Evolutionary conservation across 2,888 invertebrate genomes (phyloP), one percentile per base, ranked within the genome.

Genomic region (Sycophila texana): DNA sequence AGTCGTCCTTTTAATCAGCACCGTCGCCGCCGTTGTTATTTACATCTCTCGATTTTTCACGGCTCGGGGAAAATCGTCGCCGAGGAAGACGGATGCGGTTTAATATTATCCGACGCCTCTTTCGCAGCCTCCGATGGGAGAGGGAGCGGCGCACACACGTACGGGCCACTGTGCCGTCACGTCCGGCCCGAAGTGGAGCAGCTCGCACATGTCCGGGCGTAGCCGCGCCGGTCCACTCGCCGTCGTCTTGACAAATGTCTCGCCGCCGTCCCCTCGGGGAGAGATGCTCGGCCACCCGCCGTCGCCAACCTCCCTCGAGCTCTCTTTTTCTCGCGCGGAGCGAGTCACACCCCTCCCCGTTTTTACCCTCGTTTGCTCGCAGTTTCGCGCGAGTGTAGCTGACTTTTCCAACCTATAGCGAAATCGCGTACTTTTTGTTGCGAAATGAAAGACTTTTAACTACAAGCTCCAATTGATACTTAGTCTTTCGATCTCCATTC

Each of bases 161-260:
- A 82, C 58, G 79, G 47, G 47, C 47, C 61, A 30, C n/a, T 39
- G 39, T 10, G 65, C 61, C 82, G 77, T 78, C 81, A 81, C 81
- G 82, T 77, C 82, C 49, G n/a, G 10, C 22, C 49, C 20, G 26
- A 70, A 63, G 53, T 63, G 39, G 71, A 47, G 26, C 57, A 74
- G 55, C 57, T 13, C 16, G 57, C 20, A 39, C 39, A 39, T 39
- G 39, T 39, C 39, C 49, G 26, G 55, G 55, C n/a, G 18, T 4
- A 20, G 14, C 39, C 57, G 18, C 76, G 18, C 76, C 10, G 77
- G 86, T 88, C 87, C 87, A 88, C 89, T 89, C 88, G 85, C 84
- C 86, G 63, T 87, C 87, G 85, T 85, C 86, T 89, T 90, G 89
- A 90, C 90, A 89, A 90, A 90, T 90, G 89, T 89, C 89, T 87